Evolutionary conservation across 1,140 invertebrate species (phyloP).

Genomic region (Nasonia giraulti): DNA sequence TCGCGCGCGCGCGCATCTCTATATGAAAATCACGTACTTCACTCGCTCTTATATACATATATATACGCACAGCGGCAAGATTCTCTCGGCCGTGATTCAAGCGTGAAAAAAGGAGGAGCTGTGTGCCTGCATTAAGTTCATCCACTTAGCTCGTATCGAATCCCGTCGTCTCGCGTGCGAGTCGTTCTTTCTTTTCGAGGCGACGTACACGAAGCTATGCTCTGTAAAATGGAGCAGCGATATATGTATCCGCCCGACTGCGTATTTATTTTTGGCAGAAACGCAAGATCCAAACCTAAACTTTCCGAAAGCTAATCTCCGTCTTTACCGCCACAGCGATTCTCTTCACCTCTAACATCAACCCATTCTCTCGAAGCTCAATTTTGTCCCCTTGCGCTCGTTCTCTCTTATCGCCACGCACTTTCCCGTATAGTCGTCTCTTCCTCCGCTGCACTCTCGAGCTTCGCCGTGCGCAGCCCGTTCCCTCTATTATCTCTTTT

Average conservation of each 20-base stretch:
- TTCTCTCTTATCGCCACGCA: conserved; percentile 3
- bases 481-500: conserved; percentile 48
- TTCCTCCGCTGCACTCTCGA: background rate
- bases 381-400: background rate
- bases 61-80: background rate
- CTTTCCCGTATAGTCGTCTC: conserved; percentile 25
- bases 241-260: no score
- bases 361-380: background rate
- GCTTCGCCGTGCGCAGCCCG: conserved; percentile 22
- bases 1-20: background rate
- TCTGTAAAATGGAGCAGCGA: background rate
- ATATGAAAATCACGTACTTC: conserved; percentile 48
- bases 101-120: conserved; percentile 26
- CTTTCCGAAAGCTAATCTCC: background rate
- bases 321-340: background rate
- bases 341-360: background rate
- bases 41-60: background rate
- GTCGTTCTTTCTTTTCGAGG: background rate
- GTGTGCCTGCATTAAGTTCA: conserved; percentile 38
- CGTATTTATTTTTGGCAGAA: no score
- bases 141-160: conserved; percentile 48
- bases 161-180: background rate
- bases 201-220: background rate
- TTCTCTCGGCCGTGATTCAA: conserved; percentile 28
- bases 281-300: background rate